These are phyloP conservation scores for Glareola pratincola DNA, from an alignment of 2,113 vertebrate genomes.

Conservation along the genomic window DNA sequence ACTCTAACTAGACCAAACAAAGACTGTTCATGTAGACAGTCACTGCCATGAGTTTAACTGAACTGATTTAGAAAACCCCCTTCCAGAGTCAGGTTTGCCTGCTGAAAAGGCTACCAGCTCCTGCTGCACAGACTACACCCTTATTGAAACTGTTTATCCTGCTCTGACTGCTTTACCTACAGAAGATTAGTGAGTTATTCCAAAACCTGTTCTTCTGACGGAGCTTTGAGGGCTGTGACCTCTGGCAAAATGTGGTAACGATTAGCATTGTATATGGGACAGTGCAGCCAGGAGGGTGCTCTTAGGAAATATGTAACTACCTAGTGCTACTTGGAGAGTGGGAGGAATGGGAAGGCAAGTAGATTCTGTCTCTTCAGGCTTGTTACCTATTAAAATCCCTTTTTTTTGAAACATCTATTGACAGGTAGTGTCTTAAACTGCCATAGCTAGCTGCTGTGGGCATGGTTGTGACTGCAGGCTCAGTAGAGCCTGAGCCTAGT, in stretches of 20 bases:
- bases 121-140: neutral
- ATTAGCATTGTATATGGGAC: neutral
- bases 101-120: neutral
- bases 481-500: neutral
- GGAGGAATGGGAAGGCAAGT: neutral
- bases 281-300: neutral
- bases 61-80: neutral
- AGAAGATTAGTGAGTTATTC: neutral
- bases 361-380: neutral
- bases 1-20: neutral
- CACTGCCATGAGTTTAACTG: neutral
- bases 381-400: neutral
- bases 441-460: neutral
- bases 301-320: neutral
- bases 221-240: neutral
- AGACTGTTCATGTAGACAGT: neutral
- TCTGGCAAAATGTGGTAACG: neutral
- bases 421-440: neutral
- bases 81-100: neutral
- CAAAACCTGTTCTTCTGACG: neutral
- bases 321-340: neutral
- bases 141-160: neutral
- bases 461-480: neutral
- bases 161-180: neutral
- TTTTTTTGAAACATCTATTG: neutral